A percentile compares a stretch with the other conserved stretches of the same genome.
phyloP scores from a whole-genome alignment of 1,140 invertebrate species.

The Ladona fulva region DNA sequence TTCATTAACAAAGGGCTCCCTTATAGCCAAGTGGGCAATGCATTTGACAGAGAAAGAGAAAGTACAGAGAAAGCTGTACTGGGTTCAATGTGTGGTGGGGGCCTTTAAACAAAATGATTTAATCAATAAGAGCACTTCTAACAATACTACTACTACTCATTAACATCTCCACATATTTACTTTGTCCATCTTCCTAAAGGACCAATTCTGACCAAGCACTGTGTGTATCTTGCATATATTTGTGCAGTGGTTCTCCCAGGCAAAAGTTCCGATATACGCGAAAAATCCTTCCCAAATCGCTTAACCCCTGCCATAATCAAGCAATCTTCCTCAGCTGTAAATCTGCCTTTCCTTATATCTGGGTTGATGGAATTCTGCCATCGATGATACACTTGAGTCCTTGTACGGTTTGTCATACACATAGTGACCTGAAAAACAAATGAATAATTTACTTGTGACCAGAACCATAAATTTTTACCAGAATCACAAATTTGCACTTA shows the following conservation, averaged over 20 bases:
- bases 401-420: slow-evolving; percentile 48
- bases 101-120: too few relatives aligned
- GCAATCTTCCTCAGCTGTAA: slow-evolving; percentile 50
- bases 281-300: slow-evolving; percentile 50
- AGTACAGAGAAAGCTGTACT: too few relatives aligned
- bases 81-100: too few relatives aligned
- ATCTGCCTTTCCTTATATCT: slow-evolving; percentile 44
- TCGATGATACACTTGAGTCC: slow-evolving; percentile 50
- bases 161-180: too few relatives aligned
- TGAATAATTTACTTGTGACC: too few relatives aligned
- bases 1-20: too few relatives aligned
- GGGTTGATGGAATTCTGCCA: slow-evolving; percentile 38
- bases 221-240: slow-evolving; percentile 40
- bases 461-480: too few relatives aligned
- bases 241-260: slow-evolving; percentile 43
- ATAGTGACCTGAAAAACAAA: slow-evolving; percentile 38
- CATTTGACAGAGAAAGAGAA: too few relatives aligned
- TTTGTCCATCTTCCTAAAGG: slow-evolving; percentile 13
- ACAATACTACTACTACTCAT: too few relatives aligned
- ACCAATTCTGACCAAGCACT: background rate
- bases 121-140: too few relatives aligned
- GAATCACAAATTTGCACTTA: too few relatives aligned
- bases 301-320: slow-evolving; percentile 46
- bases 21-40: too few relatives aligned
- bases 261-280: slow-evolving; percentile 35